Conservation (phyloP, 1,140 invertebrate species). For the Aphelenchoides avenae region DNA sequence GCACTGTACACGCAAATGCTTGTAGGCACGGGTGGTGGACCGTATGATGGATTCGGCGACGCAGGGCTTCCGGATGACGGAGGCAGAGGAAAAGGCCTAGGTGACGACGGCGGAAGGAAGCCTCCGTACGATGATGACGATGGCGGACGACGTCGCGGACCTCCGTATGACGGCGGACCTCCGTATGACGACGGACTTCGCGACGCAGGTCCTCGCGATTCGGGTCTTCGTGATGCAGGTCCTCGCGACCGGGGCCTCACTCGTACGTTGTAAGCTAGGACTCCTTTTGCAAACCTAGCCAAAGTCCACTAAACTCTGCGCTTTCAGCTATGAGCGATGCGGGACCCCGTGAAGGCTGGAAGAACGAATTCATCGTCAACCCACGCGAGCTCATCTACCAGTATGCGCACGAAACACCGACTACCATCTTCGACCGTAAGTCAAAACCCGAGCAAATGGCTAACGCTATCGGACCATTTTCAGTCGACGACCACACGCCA, state of each 20-base stretch:
- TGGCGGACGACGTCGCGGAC: constrained; percentile 1
- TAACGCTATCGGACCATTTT: constrained; percentile 19
- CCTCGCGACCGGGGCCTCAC: not conserved
- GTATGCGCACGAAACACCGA: constrained; percentile 54
- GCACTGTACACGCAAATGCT: constrained; percentile 12
- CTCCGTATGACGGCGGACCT: not conserved
- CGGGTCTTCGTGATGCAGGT: not conserved
- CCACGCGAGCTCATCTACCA: constrained; percentile 57
- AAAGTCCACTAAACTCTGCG: constrained; percentile 20
- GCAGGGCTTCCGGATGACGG: constrained; percentile 18
- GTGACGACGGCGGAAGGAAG: constrained; percentile 33
- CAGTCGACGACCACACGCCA: constrained; percentile 28
- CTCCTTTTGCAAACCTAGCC: not conserved
- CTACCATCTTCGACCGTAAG: constrained; percentile 43
- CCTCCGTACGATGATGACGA: constrained; percentile 26
- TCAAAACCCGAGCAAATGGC: constrained; percentile 1
- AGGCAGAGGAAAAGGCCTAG: constrained; percentile 21
- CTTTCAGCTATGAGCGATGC: constrained; percentile 35
- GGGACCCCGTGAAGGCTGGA: constrained; percentile 47
- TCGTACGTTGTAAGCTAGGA: constrained; percentile 2
- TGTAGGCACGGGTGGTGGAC: constrained; percentile 11
- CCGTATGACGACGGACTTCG: constrained; percentile 2
- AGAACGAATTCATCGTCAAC: constrained; percentile 53
- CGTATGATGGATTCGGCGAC: not conserved
- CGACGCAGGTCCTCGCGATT: constrained; percentile 1